Evolutionary conservation across 2,888 invertebrate genomes (phyloP), one percentile per base, ranked within the genome.

Genomic region (Nomada hirtipes): DNA sequence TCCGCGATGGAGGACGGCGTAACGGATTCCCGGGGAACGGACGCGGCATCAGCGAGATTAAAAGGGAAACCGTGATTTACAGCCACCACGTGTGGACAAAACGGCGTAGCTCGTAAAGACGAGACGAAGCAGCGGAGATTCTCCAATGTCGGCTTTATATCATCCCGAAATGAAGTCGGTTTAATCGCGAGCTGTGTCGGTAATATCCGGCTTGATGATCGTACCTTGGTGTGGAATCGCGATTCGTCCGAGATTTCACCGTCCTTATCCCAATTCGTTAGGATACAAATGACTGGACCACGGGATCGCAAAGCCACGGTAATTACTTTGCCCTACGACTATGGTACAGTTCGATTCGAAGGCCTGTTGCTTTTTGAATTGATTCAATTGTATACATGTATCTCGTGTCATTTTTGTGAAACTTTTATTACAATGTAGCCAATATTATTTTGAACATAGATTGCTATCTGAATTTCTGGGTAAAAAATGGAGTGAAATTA

Each of bases 121-220:
- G 55, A 15, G 36, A 50, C 50, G 72, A 15, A 7, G 15, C 42
- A 0, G 44, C 50, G 18, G 50, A 2, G 36, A 15, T 59, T 47
- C 52, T 42, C 36, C 29, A 36, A 4, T 55, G 23, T n/a, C n/a
- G 47, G 59, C 57, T 74, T 75, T 78, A 67, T 76, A 70, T 76
- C 78, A 69, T 70, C 59, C 64, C 11, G 36, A 55, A 78, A 79
- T 79, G 82, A 82, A 79, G 74, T 50, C 68, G 59, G 82, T 74
- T 85, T 82, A 85, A 85, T 85, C 75, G 79, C 20, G 23, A 65
- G n/a, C 65, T 3, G 42, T 29, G 52, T 20, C 70, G 29, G 73
- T 79, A 70, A 79, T 82, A 79, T 85, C 72, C 44, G 50, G 29
- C 52, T 73, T 76, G 73, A 80, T 69, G 76, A 60, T 23, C 23